Conservation (phyloP, 2,797 vertebrate species). For the Helarctos malayanus region DNA sequence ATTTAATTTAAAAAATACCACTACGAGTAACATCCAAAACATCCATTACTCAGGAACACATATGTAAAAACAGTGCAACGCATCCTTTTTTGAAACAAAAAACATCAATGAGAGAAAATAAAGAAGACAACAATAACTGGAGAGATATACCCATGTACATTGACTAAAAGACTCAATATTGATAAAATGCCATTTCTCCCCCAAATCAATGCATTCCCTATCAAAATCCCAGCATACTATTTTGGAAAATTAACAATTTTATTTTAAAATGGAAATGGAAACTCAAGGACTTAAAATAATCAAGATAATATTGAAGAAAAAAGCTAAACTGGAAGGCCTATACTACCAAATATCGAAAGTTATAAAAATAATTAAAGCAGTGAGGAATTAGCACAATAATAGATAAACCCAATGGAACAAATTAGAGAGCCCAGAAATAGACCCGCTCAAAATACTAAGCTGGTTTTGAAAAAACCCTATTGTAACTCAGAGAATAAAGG, state of each 20-base stretch:
- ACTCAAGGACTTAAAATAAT: neutral
- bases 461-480: neutral
- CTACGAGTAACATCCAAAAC: neutral
- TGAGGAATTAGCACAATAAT: neutral
- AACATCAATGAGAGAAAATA: neutral
- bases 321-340: neutral
- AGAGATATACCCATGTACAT: neutral
- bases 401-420: neutral
- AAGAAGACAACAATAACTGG: neutral
- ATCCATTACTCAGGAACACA: neutral
- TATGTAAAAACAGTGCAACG: neutral
- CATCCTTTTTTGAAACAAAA: neutral
- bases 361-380: neutral
- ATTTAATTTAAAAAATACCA: neutral
- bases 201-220: neutral
- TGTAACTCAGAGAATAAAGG: neutral
- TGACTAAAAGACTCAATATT: neutral
- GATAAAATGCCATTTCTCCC: neutral
- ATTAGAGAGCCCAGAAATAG: neutral
- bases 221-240: neutral
- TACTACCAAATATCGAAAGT: neutral
- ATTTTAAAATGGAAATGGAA: slow-evolving; percentile 1
- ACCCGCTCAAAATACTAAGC: neutral
- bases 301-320: neutral
- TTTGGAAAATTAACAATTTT: neutral